Evolutionary conservation across 2,797 vertebrate species (phyloP), one percentile per base, ranked within the genome.

Genomic region (Arnoldichthys spilopterus): DNA sequence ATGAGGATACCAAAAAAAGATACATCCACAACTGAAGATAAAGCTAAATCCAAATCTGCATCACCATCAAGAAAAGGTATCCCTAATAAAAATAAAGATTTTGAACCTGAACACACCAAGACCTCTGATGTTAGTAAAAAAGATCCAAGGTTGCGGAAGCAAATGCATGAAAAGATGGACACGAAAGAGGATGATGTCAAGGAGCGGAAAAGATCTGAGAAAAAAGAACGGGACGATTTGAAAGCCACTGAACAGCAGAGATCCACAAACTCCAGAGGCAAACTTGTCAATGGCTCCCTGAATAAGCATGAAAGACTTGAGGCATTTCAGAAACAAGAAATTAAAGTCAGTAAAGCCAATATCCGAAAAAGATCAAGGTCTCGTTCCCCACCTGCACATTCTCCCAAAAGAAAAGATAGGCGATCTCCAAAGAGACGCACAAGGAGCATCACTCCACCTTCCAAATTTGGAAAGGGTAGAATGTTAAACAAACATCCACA

Each of bases 321-420:
- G 30, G 89, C 95, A 6, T 72, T 85, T 0, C 95, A 97, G 47
- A 97, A 96, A 77, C 86, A 64, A 0, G 89, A 93, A 37, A 91
- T 92, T 82, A 97, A 97, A 88, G 85, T 90, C 0, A 95, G 94
- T 49, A 94, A 96, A 72, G 94, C 94, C 0, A 96, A 96, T 43
- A 90, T 88, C 69, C 93, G 97, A 47, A 98, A 98, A 84, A 92
- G 95, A 30, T 99, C 97, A 0, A 95, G 96, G 6, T 97, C 96
- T 5, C 94, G 95, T 0, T 89, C 92, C 1, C 83, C 95, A 3
- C 91, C 92, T 81, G 86, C 90, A 1, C 94, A 92, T 87, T 98
- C 96, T 72, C 96, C 96, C 0, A 99, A 98, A 89, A 94, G 96
- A 84, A 96, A 97, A 87, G 97, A 98, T 11, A 90, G 97, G 18